phyloP scores from a whole-genome alignment of 2,797 vertebrate species.

The Monodelphis domestica region DNA sequence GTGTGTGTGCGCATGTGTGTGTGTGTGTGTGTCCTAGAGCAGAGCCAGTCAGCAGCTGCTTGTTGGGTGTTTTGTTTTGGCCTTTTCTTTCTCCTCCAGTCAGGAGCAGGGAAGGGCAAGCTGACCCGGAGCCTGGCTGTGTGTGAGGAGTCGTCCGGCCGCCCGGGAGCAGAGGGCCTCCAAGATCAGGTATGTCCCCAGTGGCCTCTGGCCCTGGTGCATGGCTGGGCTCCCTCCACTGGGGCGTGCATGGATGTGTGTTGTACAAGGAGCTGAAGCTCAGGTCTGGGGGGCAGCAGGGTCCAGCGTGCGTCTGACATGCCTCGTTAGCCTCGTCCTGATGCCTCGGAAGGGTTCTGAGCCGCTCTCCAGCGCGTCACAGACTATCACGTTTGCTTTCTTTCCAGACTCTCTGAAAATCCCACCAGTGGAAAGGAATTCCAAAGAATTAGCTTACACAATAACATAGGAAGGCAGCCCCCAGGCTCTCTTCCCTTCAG shows the following conservation, averaged over 20 bases:
- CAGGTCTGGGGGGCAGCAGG: constrained; percentile 70
- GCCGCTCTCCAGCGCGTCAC: constrained; percentile 81
- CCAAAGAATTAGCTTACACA: constrained; percentile 87
- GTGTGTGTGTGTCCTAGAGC: too few relatives aligned
- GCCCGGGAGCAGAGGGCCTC: constrained; percentile 83
- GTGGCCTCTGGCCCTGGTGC: constrained; percentile 71
- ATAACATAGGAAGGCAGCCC: constrained; percentile 72
- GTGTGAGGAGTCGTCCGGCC: constrained; percentile 90
- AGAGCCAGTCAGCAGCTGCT: constrained; percentile 63
- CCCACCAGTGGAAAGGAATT: constrained; percentile 88
- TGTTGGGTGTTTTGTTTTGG: constrained; percentile 74
- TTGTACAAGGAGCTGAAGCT: constrained; percentile 48
- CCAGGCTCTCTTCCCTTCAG: constrained; percentile 74
- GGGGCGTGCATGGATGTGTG: constrained; percentile 78
- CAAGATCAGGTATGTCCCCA: constrained; percentile 89
- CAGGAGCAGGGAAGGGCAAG: constrained; percentile 91
- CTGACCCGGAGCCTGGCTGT: constrained; percentile 92
- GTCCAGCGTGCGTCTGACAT: not conserved
- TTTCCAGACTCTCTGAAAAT: constrained; percentile 89
- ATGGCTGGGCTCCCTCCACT: constrained; percentile 71
- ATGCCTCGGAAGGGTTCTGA: constrained; percentile 69
- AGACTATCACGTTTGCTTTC: constrained; percentile 86
- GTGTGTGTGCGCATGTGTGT: too few relatives aligned
- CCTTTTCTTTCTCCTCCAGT: constrained; percentile 83
- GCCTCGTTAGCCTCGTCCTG: constrained; percentile 24